These are phyloP conservation scores for Crossaster papposus DNA, from an alignment of 53 echinoderm and acorn worm genomes.

Conservation along the genomic window DNA sequence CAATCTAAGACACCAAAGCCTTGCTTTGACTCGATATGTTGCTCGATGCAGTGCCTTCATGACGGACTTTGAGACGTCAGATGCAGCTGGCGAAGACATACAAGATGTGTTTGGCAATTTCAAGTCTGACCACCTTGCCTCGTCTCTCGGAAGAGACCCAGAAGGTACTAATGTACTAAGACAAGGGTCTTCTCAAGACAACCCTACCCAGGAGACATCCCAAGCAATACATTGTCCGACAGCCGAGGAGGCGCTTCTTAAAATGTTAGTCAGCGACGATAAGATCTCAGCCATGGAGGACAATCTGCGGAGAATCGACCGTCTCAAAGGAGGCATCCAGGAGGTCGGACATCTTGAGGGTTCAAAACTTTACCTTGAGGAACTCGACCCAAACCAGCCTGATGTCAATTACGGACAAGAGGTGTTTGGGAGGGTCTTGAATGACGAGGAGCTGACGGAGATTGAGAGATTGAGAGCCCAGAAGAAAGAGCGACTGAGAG, in stretches of 20 bases:
- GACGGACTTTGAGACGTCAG: constrained; percentile 34
- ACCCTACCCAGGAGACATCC: neutral
- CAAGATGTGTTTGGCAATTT: constrained; percentile 25
- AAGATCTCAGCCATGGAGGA: constrained; percentile 71
- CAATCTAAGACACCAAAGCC: neutral
- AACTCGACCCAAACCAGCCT: neutral
- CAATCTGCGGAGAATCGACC: constrained; percentile 44
- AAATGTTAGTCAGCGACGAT: constrained; percentile 59
- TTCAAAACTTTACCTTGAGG: constrained; percentile 10
- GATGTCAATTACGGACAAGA: constrained; percentile 28
- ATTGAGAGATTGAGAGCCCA: constrained; percentile 52
- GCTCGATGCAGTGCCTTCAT: constrained; percentile 37
- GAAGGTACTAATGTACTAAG: neutral
- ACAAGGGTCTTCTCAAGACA: neutral
- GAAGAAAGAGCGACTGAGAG: constrained; percentile 53
- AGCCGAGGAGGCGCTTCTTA: constrained; percentile 32
- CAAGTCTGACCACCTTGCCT: neutral
- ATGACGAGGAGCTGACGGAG: constrained; percentile 58
- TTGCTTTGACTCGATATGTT: neutral
- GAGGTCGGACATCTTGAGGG: constrained; percentile 71
- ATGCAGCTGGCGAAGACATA: neutral
- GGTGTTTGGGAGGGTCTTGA: constrained; percentile 32
- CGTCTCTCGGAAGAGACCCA: neutral
- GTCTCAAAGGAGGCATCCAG: constrained; percentile 55
- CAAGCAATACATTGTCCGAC: neutral